A percentile compares a stretch with the other conserved stretches of the same genome.
phyloP scores from a whole-genome alignment of 2,113 vertebrate species.

The Terrapene triunguis region DNA sequence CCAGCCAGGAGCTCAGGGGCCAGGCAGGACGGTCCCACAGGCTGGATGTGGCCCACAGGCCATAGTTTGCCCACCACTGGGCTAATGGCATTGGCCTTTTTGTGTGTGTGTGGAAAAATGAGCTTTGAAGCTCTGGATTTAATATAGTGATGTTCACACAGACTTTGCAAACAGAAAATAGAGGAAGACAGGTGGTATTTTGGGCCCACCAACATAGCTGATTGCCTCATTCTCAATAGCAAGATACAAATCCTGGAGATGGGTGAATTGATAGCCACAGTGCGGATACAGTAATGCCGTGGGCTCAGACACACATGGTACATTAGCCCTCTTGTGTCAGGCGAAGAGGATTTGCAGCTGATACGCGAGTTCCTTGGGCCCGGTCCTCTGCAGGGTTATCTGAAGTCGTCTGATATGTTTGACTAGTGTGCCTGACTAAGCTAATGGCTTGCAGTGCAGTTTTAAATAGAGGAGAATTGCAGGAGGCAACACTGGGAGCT shows the following conservation, averaged over 20 bases:
- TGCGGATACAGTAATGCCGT: neutral
- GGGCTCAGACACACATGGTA: neutral
- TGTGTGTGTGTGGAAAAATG: neutral
- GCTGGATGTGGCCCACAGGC: too few relatives aligned
- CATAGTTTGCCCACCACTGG: neutral
- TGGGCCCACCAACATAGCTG: neutral
- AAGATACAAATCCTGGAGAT: neutral
- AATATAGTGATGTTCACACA: neutral
- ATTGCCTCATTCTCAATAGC: neutral
- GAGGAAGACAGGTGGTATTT: neutral
- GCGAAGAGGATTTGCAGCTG: neutral
- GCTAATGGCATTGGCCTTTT: neutral
- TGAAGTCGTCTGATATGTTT: neutral
- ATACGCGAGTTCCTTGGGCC: fast-evolving
- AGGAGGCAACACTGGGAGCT: neutral
- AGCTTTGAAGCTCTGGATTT: neutral
- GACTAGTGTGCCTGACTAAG: neutral
- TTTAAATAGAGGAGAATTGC: neutral
- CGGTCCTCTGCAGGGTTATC: fast-evolving
- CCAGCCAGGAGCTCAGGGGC: too few relatives aligned
- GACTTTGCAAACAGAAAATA: neutral
- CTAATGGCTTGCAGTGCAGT: too few relatives aligned
- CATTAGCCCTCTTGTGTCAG: neutral
- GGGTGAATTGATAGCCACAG: neutral
- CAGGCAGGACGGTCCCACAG: too few relatives aligned